Percentiles rank a stretch among this genome's conserved stretches.
Conservation (phyloP, 1,140 invertebrate genomes). For the Octopus bimaculoides region DNA sequence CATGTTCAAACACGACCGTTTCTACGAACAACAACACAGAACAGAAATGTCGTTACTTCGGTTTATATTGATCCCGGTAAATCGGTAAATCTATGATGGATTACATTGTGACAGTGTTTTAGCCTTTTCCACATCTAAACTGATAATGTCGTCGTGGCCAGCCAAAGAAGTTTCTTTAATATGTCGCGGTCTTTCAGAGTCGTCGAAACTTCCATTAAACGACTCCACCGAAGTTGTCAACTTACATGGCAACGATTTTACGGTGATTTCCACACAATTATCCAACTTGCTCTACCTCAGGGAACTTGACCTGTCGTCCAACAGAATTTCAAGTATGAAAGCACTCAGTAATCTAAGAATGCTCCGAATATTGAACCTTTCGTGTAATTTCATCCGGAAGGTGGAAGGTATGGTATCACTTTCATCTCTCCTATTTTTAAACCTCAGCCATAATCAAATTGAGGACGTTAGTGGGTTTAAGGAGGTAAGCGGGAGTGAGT, state of each 20-base stretch:
- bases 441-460: slow-evolving; percentile 4
- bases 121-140: too few relatives aligned
- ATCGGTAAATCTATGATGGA: too few relatives aligned
- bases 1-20: too few relatives aligned
- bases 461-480: background rate
- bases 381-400: background rate
- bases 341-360: background rate
- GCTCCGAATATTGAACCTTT: background rate
- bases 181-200: background rate
- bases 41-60: too few relatives aligned
- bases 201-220: too few relatives aligned
- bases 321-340: background rate
- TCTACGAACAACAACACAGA: too few relatives aligned
- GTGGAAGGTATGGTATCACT: background rate
- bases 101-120: too few relatives aligned
- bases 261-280: background rate
- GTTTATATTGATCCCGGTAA: too few relatives aligned
- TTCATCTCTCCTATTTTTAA: background rate
- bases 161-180: background rate
- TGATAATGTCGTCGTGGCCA: background rate
- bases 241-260: background rate
- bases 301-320: background rate
- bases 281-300: background rate
- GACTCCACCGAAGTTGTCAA: background rate
- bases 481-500: background rate